These are phyloP conservation scores for Aphis gossypii DNA, from an alignment of 1,140 invertebrate species.

Conservation along the genomic window DNA sequence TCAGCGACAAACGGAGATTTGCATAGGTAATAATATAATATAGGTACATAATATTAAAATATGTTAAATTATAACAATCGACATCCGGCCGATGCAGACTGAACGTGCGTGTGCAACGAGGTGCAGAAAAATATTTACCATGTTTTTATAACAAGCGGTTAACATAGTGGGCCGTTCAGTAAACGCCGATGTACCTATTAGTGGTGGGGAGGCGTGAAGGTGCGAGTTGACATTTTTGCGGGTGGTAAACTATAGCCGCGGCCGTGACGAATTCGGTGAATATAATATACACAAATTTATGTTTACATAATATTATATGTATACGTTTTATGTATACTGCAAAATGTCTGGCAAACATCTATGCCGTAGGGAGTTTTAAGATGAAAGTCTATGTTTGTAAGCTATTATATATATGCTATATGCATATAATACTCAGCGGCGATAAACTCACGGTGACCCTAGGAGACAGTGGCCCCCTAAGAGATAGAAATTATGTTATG, in stretches of 20 bases:
- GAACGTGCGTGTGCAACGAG: neutral
- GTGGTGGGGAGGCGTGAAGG: no score
- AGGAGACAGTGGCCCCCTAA: no score
- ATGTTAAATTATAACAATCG: constrained; percentile 13
- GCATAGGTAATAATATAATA: neutral
- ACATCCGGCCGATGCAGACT: neutral
- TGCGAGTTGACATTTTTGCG: neutral
- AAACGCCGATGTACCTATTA: neutral
- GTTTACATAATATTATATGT: neutral
- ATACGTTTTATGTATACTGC: neutral
- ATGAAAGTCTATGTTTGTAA: neutral
- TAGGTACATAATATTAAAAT: neutral
- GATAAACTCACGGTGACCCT: neutral
- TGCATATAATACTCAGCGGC: neutral
- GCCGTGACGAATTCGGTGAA: neutral
- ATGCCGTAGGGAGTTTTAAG: neutral
- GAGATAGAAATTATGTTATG: neutral
- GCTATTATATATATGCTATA: neutral
- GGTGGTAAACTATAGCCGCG: no score
- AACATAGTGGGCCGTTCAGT: neutral
- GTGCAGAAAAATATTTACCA: neutral
- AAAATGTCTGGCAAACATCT: neutral
- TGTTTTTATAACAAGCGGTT: neutral
- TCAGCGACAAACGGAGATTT: neutral
- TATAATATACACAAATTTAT: neutral